A percentile compares a stretch with the other conserved stretches of the same genome.
Conservation (phyloP, 1,140 invertebrate species). For the Drosophila santomea region DNA sequence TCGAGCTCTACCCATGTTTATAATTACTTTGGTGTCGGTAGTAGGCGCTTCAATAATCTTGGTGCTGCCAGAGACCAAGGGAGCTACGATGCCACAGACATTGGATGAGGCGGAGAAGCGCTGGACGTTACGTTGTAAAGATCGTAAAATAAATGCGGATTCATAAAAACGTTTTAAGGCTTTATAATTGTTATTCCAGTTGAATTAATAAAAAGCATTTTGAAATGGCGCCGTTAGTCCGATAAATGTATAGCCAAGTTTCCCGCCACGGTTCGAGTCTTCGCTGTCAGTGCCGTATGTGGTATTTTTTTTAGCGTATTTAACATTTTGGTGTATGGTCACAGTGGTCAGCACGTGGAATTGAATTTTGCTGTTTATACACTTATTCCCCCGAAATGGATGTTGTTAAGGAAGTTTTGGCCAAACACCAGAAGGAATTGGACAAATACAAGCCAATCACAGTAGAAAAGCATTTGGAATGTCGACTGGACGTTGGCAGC, state of each 20-base stretch:
- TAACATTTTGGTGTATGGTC: not conserved
- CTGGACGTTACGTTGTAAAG: constrained; percentile 16
- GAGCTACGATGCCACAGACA: constrained; percentile 91
- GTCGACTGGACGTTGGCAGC: constrained; percentile 89
- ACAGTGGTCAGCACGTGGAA: constrained; percentile 61
- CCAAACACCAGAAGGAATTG: constrained; percentile 87
- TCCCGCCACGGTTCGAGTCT: not conserved
- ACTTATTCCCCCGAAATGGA: constrained; percentile 86
- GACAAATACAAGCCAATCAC: constrained; percentile 89
- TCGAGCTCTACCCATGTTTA: constrained; percentile 88
- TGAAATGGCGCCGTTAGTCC: not conserved
- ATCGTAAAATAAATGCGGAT: not conserved
- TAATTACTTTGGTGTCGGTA: constrained; percentile 88
- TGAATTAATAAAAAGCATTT: too few species aligned
- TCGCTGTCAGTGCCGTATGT: not conserved
- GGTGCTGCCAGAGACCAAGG: constrained; percentile 92
- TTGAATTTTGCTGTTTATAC: constrained; percentile 28
- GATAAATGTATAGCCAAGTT: not conserved
- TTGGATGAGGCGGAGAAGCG: constrained; percentile 37
- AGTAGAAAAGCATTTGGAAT: constrained; percentile 90
- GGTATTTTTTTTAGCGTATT: not conserved
- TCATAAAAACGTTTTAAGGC: not conserved
- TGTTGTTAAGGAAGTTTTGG: constrained; percentile 88
- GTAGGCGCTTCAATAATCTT: constrained; percentile 89
- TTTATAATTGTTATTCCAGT: too few species aligned